Evolutionary conservation across 2,888 invertebrate genomes (phyloP).

Genomic region (Drosophila subsilvestris): DNA sequence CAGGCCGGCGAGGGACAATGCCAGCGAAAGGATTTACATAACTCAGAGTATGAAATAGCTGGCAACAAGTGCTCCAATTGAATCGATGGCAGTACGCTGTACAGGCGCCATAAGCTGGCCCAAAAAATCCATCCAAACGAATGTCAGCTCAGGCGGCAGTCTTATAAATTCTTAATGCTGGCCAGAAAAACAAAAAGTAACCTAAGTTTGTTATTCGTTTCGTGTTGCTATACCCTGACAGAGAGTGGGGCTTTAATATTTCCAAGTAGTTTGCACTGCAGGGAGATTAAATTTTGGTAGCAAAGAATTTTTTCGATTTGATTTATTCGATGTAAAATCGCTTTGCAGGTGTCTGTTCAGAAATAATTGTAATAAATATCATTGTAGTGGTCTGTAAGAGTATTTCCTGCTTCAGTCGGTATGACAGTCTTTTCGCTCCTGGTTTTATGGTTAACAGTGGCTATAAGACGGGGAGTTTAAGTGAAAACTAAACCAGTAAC

Average conservation of each 20-base stretch:
- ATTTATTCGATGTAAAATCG: no score
- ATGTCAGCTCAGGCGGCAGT: conserved; percentile 22
- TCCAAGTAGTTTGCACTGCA: background rate
- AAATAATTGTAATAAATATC: no score
- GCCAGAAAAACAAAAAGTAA: conserved; percentile 9
- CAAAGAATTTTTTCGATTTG: no score
- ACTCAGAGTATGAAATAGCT: conserved; percentile 8
- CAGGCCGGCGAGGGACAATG: conserved; percentile 11
- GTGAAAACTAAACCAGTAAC: conserved; percentile 53
- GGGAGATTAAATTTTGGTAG: no score
- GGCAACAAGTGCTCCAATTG: conserved; percentile 63
- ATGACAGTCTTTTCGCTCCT: background rate
- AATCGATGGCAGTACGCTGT: conserved; percentile 36
- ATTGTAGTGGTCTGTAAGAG: background rate
- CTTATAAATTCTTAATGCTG: conserved; percentile 52
- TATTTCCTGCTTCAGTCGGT: background rate
- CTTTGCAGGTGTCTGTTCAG: background rate
- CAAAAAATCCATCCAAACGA: conserved; percentile 47
- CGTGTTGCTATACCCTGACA: conserved; percentile 3
- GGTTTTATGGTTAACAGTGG: conserved; percentile 5
- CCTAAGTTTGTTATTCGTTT: conserved; percentile 55
- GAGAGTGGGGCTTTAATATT: background rate
- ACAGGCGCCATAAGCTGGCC: conserved; percentile 58
- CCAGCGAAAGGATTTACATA: conserved; percentile 39
- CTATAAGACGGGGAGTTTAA: conserved; percentile 64